Conservation (phyloP, 2,888 invertebrate species). For the Pharmacophagus antenor region DNA sequence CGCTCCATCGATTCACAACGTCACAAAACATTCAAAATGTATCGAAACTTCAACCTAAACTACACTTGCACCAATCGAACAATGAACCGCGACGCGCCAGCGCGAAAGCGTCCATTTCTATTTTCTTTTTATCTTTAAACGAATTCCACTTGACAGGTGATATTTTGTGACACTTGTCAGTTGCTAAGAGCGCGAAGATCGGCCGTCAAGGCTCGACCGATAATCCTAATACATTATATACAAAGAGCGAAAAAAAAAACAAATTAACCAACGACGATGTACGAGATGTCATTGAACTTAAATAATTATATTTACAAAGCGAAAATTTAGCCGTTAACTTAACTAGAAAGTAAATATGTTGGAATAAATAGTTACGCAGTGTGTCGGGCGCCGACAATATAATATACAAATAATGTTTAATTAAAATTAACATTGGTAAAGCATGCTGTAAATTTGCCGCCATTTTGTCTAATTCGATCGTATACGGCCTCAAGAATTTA, state of each 20-base stretch:
- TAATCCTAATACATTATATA: slow-evolving; percentile 27
- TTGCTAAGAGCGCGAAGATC: not conserved
- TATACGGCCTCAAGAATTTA: no score
- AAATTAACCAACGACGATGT: not conserved
- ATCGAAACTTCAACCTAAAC: slow-evolving; percentile 13
- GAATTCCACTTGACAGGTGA: not conserved
- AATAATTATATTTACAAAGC: slow-evolving; percentile 28
- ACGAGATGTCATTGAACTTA: slow-evolving; percentile 9
- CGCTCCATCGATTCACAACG: no score
- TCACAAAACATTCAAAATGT: slow-evolving; percentile 9
- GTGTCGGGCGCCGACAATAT: slow-evolving; percentile 32
- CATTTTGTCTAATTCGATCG: not conserved
- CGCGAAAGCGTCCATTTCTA: slow-evolving; percentile 18
- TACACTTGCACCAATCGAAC: slow-evolving; percentile 5
- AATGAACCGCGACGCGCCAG: slow-evolving; percentile 26
- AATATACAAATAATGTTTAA: slow-evolving; percentile 40
- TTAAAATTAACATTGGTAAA: slow-evolving; percentile 29
- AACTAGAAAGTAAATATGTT: slow-evolving; percentile 34
- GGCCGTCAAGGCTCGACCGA: slow-evolving; percentile 23
- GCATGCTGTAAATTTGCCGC: slow-evolving; percentile 14
- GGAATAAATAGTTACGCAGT: slow-evolving; percentile 41
- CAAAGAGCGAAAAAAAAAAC: slow-evolving; percentile 18
- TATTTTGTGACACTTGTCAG: not conserved
- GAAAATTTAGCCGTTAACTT: slow-evolving; percentile 10
- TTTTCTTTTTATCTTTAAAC: not conserved